A percentile compares a stretch with the other conserved stretches of the same genome.
phyloP scores from a whole-genome alignment of 2,888 invertebrate species.

The Seladonia tumulorum region DNA sequence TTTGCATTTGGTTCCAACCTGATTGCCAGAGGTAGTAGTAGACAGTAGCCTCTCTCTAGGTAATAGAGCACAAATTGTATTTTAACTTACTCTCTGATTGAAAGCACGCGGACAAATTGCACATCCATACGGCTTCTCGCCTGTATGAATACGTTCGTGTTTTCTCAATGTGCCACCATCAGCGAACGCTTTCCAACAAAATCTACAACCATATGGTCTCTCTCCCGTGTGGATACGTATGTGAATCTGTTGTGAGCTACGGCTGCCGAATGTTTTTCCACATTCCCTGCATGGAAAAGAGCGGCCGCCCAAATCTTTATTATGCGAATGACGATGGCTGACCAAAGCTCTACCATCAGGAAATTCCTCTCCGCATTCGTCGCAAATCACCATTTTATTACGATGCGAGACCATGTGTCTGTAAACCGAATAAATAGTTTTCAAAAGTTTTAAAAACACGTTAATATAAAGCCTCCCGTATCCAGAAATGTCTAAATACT shows the following conservation, averaged over 20 bases:
- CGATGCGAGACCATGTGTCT: constrained; percentile 90
- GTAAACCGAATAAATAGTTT: not conserved
- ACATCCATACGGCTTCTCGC: constrained; percentile 94
- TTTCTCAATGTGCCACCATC: constrained; percentile 94
- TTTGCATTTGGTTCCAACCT: not conserved
- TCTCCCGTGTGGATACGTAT: constrained; percentile 94
- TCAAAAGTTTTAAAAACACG: not conserved
- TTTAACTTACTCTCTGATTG: constrained; percentile 88
- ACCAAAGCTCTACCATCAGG: constrained; percentile 89
- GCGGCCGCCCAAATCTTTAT: constrained; percentile 85
- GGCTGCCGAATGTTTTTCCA: constrained; percentile 94
- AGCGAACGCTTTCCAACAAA: constrained; percentile 95
- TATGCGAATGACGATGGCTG: constrained; percentile 89
- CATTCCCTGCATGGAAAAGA: constrained; percentile 93
- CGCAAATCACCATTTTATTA: constrained; percentile 89
- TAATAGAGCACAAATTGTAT: not conserved
- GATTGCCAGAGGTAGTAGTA: not conserved
- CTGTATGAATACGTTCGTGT: constrained; percentile 94
- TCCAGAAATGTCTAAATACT: not conserved
- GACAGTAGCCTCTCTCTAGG: not conserved
- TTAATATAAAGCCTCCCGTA: not conserved
- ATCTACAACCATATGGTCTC: constrained; percentile 93
- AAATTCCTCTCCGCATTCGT: constrained; percentile 89
- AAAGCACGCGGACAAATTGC: constrained; percentile 94
- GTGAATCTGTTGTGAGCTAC: constrained; percentile 94